Evolutionary conservation across 2,797 vertebrate species (phyloP).

Genomic region (Chloroceryle inda): DNA sequence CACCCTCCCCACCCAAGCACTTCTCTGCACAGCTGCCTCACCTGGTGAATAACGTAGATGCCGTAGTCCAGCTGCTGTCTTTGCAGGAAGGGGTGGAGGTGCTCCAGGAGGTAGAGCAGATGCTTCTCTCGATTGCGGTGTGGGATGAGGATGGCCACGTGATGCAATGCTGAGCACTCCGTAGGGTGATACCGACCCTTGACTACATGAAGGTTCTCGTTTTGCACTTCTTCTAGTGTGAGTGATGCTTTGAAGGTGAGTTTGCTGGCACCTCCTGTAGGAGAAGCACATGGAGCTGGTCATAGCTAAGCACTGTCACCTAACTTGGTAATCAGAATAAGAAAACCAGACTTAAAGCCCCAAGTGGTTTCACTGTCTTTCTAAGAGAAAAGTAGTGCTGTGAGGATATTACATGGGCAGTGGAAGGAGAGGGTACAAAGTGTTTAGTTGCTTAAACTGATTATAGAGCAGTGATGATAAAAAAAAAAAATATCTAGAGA

Average conservation of each 20-base stretch:
- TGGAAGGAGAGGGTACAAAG: background rate
- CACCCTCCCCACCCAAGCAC: too few species aligned
- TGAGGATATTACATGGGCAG: background rate
- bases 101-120: conserved; percentile 91
- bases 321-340: background rate
- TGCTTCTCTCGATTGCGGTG: conserved; percentile 92
- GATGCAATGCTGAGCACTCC: conserved; percentile 87
- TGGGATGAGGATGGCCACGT: conserved; percentile 92
- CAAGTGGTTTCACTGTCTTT: background rate
- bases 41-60: conserved; percentile 97
- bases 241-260: conserved; percentile 87
- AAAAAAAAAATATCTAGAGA: background rate
- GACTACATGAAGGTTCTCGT: conserved; percentile 83
- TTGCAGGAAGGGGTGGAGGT: conserved; percentile 95
- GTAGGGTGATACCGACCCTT: conserved; percentile 84
- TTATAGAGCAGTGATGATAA: background rate
- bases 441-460: background rate
- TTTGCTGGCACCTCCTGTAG: conserved; percentile 84
- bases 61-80: conserved; percentile 94
- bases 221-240: conserved; percentile 85
- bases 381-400: background rate
- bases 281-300: conserved; percentile 10
- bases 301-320: background rate
- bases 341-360: background rate
- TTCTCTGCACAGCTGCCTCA: conserved; percentile 60